Percentiles rank a stretch among this genome's conserved stretches.
These are phyloP conservation scores for Semaprochilodus insignis DNA, from an alignment of 2,797 vertebrate genomes.

Conservation along the genomic window DNA sequence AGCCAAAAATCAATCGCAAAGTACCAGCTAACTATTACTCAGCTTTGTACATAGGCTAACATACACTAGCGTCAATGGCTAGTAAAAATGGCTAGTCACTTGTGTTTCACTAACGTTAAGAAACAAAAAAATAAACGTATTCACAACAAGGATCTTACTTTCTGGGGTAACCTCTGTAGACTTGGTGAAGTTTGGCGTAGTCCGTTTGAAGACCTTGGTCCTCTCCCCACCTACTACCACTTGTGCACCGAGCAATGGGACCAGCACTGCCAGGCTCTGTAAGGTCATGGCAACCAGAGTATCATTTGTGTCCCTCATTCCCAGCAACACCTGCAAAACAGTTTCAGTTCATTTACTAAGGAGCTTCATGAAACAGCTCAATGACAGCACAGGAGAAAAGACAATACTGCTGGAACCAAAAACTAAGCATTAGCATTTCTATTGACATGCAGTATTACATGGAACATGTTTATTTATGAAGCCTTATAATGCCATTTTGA, in stretches of 20 bases:
- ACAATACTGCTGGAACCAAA: too few species aligned
- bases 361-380: background rate
- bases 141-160: slow-evolving; percentile 77
- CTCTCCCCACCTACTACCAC: slow-evolving; percentile 96
- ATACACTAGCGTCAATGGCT: background rate
- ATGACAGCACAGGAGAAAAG: background rate
- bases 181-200: slow-evolving; percentile 92
- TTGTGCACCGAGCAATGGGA: slow-evolving; percentile 93
- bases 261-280: slow-evolving; percentile 91
- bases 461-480: too few species aligned
- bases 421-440: too few species aligned
- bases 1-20: slow-evolving; percentile 9
- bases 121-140: too few species aligned
- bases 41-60: too few species aligned
- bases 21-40: too few species aligned
- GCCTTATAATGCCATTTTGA: too few species aligned
- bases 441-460: too few species aligned
- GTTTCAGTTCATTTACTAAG: background rate
- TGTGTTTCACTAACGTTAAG: too few species aligned
- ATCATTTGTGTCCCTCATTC: slow-evolving; percentile 92
- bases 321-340: slow-evolving; percentile 87
- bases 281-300: slow-evolving; percentile 92
- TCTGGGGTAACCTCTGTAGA: slow-evolving; percentile 89
- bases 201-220: slow-evolving; percentile 94
- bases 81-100: background rate